phyloP scores from a whole-genome alignment of 2,888 invertebrate genomes.

The Aricia artaxerxes region DNA sequence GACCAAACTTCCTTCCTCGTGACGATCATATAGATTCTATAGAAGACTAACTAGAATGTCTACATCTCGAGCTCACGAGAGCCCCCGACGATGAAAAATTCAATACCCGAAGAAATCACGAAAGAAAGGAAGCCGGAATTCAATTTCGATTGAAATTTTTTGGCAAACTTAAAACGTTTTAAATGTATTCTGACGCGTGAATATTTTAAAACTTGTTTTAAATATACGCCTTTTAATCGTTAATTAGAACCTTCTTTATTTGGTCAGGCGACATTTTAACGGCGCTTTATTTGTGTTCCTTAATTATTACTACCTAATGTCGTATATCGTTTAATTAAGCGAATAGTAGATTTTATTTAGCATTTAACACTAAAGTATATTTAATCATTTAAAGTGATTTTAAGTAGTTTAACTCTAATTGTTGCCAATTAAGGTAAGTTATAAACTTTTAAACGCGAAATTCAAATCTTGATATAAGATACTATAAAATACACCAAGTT shows the following conservation, averaged over 20 bases:
- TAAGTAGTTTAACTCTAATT: not conserved
- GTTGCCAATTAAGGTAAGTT: not conserved
- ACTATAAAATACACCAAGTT: not conserved
- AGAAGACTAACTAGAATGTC: slow-evolving; percentile 53
- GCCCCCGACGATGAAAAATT: slow-evolving; percentile 73
- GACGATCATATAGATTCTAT: slow-evolving; percentile 58
- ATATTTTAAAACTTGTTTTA: slow-evolving; percentile 9
- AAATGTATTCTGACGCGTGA: not conserved
- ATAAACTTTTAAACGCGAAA: not conserved
- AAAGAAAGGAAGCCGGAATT: slow-evolving; percentile 65
- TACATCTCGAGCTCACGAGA: slow-evolving; percentile 57
- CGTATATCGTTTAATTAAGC: slow-evolving; percentile 2
- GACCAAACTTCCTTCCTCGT: slow-evolving; percentile 65
- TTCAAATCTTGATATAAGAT: not conserved
- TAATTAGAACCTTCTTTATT: slow-evolving; percentile 21
- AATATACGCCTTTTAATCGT: slow-evolving; percentile 17
- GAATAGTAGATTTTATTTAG: not conserved
- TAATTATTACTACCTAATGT: slow-evolving; percentile 16
- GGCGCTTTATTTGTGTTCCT: slow-evolving; percentile 10
- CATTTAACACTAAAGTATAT: slow-evolving; percentile 5
- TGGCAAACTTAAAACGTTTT: slow-evolving; percentile 64
- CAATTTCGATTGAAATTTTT: slow-evolving; percentile 64
- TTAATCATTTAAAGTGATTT: not conserved
- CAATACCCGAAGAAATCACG: slow-evolving; percentile 48
- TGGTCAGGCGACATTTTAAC: slow-evolving; percentile 16